Conservation (phyloP, 2,113 vertebrate species). For the Ptychochromis oligacanthus region DNA sequence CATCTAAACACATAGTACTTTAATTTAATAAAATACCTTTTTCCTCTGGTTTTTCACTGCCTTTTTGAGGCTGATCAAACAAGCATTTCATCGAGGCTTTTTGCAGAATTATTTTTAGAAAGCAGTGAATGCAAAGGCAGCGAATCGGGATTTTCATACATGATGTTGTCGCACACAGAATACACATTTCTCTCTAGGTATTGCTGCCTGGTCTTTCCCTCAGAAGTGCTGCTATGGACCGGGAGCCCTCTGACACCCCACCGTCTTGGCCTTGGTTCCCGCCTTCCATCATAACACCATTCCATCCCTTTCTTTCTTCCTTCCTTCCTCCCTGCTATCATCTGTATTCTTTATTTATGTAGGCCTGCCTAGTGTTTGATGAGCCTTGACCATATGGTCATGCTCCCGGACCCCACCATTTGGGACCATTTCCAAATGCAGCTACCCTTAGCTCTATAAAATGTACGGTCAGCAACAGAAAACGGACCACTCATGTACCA, state of each 20-base stretch:
- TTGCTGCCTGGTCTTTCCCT: background rate
- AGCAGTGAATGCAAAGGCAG: constrained; percentile 5
- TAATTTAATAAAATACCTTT: background rate
- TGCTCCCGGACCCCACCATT: constrained; percentile 67
- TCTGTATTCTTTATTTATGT: constrained; percentile 74
- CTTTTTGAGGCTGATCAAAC: constrained; percentile 22
- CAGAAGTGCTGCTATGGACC: constrained; percentile 35
- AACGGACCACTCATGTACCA: constrained; percentile 24
- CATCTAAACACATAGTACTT: background rate
- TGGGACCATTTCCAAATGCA: constrained; percentile 70
- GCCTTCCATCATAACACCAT: constrained; percentile 50
- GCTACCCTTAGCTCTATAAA: constrained; percentile 55
- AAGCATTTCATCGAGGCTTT: constrained; percentile 9
- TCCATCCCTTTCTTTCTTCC: constrained; percentile 37
- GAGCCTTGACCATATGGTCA: constrained; percentile 77
- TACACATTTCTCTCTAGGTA: background rate
- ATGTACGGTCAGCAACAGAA: constrained; percentile 31
- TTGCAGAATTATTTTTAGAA: constrained; percentile 38
- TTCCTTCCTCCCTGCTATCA: constrained; percentile 45
- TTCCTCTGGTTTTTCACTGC: background rate
- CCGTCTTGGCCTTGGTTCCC: constrained; percentile 43
- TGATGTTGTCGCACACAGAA: background rate
- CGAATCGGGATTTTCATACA: constrained; percentile 38
- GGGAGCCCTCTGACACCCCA: constrained; percentile 40
- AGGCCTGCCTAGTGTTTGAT: constrained; percentile 68